Conservation (phyloP, 2,888 invertebrate species). For the Chironomus tentans region DNA sequence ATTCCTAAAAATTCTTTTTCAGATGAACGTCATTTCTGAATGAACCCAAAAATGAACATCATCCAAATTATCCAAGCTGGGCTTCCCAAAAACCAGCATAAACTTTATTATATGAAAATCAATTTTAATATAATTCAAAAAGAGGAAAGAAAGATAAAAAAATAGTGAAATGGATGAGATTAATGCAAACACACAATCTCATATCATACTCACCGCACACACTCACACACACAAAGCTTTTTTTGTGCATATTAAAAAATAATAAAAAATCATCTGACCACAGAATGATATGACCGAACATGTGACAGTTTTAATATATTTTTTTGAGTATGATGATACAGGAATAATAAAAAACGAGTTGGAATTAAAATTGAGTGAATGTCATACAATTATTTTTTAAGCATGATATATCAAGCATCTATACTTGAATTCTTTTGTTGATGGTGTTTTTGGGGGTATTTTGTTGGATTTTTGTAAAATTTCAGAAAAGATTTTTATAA, state of each 20-base stretch:
- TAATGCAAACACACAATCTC: slow-evolving; percentile 6
- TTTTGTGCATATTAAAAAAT: not conserved
- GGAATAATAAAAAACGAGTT: not conserved
- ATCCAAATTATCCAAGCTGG: too few species aligned
- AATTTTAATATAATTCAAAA: too few species aligned
- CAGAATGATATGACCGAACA: slow-evolving; percentile 14
- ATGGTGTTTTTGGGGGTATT: not conserved
- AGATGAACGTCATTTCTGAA: too few species aligned
- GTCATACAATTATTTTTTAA: not conserved
- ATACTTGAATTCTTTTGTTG: not conserved
- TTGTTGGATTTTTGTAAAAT: not conserved
- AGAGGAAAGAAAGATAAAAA: not conserved
- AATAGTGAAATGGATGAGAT: slow-evolving; percentile 2
- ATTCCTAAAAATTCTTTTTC: too few species aligned
- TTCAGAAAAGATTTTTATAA: too few species aligned
- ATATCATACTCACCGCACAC: too few species aligned
- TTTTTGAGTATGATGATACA: not conserved
- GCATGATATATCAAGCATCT: not conserved
- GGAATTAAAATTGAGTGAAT: not conserved
- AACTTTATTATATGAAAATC: too few species aligned
- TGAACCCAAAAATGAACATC: too few species aligned
- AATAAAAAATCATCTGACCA: not conserved
- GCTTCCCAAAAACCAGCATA: too few species aligned
- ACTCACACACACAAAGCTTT: too few species aligned
- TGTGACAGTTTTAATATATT: slow-evolving; percentile 22